Conservation (phyloP, 2,113 vertebrate species). For the Gulo gulo region DNA sequence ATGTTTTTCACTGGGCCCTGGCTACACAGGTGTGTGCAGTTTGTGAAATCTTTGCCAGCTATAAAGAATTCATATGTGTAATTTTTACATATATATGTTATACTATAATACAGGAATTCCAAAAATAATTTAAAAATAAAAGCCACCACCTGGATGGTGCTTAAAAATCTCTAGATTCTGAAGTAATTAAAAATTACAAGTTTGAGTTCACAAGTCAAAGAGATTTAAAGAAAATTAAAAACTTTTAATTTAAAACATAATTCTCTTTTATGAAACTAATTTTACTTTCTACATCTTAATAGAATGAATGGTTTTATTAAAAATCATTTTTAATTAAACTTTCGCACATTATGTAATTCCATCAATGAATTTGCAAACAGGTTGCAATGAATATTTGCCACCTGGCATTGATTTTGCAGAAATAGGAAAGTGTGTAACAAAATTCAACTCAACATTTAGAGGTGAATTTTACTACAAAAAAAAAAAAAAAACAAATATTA, state of each 20-base stretch:
- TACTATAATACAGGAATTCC: neutral
- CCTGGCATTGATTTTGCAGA: neutral
- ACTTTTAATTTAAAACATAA: conserved; percentile 10
- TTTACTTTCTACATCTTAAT: neutral
- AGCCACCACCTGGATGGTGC: neutral
- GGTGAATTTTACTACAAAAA: neutral
- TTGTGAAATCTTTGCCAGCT: neutral
- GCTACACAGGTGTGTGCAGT: neutral
- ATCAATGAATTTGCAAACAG: neutral
- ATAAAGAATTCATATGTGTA: neutral
- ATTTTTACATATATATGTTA: neutral
- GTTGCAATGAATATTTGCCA: neutral
- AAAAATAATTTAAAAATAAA: conserved; percentile 7
- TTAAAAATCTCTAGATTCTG: neutral
- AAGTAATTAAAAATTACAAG: neutral
- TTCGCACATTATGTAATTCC: neutral
- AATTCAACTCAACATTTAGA: neutral
- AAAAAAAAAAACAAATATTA: neutral
- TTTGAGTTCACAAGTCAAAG: neutral
- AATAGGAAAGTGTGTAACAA: neutral
- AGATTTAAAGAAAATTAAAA: conserved; percentile 28
- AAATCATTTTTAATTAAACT: conserved; percentile 26
- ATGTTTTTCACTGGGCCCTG: too few species aligned
- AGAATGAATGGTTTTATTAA: conserved; percentile 25
- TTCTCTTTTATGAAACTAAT: neutral